Percentiles rank a stretch among this genome's conserved stretches.
Evolutionary conservation across 2,888 invertebrate species (phyloP).

Genomic region (Lasioglossum pauxillum): DNA sequence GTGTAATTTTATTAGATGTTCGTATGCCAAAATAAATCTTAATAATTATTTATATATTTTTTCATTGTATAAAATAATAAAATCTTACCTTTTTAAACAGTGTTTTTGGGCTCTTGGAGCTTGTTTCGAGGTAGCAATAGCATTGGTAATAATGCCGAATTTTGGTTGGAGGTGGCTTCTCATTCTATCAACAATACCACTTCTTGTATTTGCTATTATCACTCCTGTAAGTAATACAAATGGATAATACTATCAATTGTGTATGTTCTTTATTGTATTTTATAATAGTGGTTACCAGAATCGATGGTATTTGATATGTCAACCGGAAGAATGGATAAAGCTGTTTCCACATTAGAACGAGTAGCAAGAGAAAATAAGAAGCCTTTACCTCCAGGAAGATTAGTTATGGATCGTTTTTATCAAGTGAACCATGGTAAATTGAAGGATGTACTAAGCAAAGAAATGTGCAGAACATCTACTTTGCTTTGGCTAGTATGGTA

Average conservation of each 20-base stretch:
- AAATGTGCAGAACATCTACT: slow-evolving; percentile 92
- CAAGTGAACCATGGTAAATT: slow-evolving; percentile 89
- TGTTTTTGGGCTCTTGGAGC: slow-evolving; percentile 99
- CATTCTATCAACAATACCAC: slow-evolving; percentile 95
- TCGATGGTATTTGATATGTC: slow-evolving; percentile 95
- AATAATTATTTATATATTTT: slow-evolving; percentile 37
- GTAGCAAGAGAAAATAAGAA: slow-evolving; percentile 95
- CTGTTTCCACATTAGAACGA: slow-evolving; percentile 92
- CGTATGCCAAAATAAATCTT: slow-evolving; percentile 83
- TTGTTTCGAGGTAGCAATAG: slow-evolving; percentile 96
- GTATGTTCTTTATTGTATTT: slow-evolving; percentile 8
- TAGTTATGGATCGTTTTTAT: slow-evolving; percentile 90
- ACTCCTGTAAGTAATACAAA: slow-evolving; percentile 90
- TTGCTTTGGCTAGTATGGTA: slow-evolving; percentile 97
- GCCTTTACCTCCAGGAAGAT: slow-evolving; percentile 93
- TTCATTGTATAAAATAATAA: slow-evolving; percentile 11
- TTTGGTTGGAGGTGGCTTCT: slow-evolving; percentile 96
- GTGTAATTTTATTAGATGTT: slow-evolving; percentile 97
- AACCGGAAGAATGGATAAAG: slow-evolving; percentile 94
- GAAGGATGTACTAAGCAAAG: slow-evolving; percentile 91
- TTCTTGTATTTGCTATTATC: slow-evolving; percentile 92
- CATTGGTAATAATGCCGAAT: slow-evolving; percentile 95
- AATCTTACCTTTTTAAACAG: slow-evolving; percentile 83
- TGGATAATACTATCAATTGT: slow-evolving; percentile 17
- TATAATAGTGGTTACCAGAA: slow-evolving; percentile 95